Base-by-base conservation (phyloP, 2,113 vertebrate species). In the Nicator chloris region DNA sequence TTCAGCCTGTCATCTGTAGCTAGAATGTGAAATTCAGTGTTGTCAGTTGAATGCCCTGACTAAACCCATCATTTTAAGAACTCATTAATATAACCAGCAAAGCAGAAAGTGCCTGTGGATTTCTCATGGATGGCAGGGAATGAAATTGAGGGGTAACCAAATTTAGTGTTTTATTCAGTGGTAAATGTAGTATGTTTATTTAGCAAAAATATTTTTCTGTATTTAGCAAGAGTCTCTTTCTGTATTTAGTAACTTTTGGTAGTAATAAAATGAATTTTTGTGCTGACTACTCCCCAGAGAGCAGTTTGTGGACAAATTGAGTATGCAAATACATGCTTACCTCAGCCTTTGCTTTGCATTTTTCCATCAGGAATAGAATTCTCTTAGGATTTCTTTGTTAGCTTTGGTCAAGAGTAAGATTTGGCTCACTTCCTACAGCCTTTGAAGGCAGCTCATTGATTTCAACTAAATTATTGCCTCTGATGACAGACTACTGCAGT, bases 181-280 rank as follows among this genome's bases (percentile, higher is more conserved):
- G 53, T 79, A 85, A 82, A 91, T 90, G 59, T 50, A 91, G 66
- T 42, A 39, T 82, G 45, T 91, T 95, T 94, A 64, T 86, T 82
- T 64, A 91, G 76, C 33, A 91, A 60, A 93, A 93, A 91, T 27
- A 12, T 50, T 30, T 84, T 81, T 88, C 92, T 93, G 45, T 86
- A 68, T 86, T 96, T 94, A 94, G 90, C 76, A 86, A 77, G 76
- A 69, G 79, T 51, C 37, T 76, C 5, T 56, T 93, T 82, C 92
- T 82, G 65, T 73, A 85, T 94, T 93, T 96, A 91, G 90, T 76
- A 95, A 90, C 59, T 69, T 88, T 27, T 72, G 65, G 76, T 86
- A 92, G 90, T 28, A 92, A 91, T 88, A 93, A 96, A 93, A 75
- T 72, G 65, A 68, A 59, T 93, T 88, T 96, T 75, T 96, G 82